Percentiles rank a stretch among this genome's conserved stretches.
Evolutionary conservation across 2,113 vertebrate species (phyloP).

Genomic region (Ophthalmolycus amberensis): DNA sequence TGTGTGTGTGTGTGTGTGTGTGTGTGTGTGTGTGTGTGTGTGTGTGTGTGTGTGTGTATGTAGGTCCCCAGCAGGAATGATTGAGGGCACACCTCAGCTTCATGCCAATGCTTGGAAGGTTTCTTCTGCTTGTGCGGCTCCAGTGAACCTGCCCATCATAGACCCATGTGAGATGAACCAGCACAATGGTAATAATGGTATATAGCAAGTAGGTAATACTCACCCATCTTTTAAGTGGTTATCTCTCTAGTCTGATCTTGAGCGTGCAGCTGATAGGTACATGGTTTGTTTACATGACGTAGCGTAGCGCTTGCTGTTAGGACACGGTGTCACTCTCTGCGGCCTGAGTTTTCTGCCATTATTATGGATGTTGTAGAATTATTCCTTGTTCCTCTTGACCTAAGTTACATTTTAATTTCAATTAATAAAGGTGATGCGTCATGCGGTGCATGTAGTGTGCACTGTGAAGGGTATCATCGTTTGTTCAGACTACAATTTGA

Average conservation of each 20-base stretch:
- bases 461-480: neutral
- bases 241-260: neutral
- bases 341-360: too few relatives aligned
- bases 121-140: conserved; percentile 92
- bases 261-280: neutral
- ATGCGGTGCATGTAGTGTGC: too few relatives aligned
- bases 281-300: too few relatives aligned
- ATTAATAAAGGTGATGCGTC: too few relatives aligned
- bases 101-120: conserved; percentile 97
- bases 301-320: too few relatives aligned
- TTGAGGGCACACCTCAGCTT: conserved; percentile 97
- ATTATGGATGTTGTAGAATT: too few relatives aligned
- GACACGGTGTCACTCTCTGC: too few relatives aligned
- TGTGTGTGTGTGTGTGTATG: conserved; percentile 39
- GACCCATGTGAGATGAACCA: conserved; percentile 96
- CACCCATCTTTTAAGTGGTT: too few relatives aligned
- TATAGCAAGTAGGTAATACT: neutral
- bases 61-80: conserved; percentile 97
- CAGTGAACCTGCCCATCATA: conserved; percentile 92
- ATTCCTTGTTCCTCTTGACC: too few relatives aligned
- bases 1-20: too few relatives aligned
- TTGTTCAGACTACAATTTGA: neutral
- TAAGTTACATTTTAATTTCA: too few relatives aligned
- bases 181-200: conserved; percentile 87
- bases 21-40: neutral